Percentiles rank a stretch among this genome's conserved stretches.
Evolutionary conservation across 2,888 invertebrate genomes (phyloP).

Genomic region (Lepeophtheirus nordmannii): DNA sequence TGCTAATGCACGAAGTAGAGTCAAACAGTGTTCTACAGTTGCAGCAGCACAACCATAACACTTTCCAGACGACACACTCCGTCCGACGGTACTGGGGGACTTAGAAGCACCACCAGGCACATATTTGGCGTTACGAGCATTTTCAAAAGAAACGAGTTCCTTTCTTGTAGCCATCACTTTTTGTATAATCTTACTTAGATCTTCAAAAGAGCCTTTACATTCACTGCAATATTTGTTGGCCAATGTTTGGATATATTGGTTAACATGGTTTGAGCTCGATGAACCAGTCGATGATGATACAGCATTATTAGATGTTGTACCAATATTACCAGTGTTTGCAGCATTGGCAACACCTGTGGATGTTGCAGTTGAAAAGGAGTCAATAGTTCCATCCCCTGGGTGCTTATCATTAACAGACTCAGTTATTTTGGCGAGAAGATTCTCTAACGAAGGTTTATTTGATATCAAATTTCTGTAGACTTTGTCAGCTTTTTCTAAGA

Average conservation of each 20-base stretch:
- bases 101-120: not conserved
- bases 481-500: slow-evolving; percentile 76
- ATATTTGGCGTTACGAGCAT: slow-evolving; percentile 32
- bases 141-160: slow-evolving; percentile 78
- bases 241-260: slow-evolving; percentile 75
- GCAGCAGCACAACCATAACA: slow-evolving; percentile 54
- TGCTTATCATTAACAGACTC: slow-evolving; percentile 25
- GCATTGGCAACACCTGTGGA: not conserved
- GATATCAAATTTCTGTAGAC: slow-evolving; percentile 78
- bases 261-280: slow-evolving; percentile 49
- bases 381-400: slow-evolving; percentile 31
- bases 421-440: slow-evolving; percentile 29
- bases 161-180: slow-evolving; percentile 77
- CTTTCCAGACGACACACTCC: slow-evolving; percentile 27
- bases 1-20: slow-evolving; percentile 71
- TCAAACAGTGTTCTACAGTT: slow-evolving; percentile 83
- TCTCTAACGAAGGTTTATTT: slow-evolving; percentile 77
- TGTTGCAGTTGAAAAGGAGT: too few relatives aligned
- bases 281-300: slow-evolving; percentile 38
- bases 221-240: slow-evolving; percentile 91
- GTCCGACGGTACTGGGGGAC: slow-evolving; percentile 14
- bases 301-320: slow-evolving; percentile 39
- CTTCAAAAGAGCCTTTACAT: slow-evolving; percentile 85
- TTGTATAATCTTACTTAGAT: slow-evolving; percentile 58
- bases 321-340: slow-evolving; percentile 32